Base-by-base conservation (phyloP, 2,113 vertebrate species). In the Kryptolebias marmoratus region DNA sequence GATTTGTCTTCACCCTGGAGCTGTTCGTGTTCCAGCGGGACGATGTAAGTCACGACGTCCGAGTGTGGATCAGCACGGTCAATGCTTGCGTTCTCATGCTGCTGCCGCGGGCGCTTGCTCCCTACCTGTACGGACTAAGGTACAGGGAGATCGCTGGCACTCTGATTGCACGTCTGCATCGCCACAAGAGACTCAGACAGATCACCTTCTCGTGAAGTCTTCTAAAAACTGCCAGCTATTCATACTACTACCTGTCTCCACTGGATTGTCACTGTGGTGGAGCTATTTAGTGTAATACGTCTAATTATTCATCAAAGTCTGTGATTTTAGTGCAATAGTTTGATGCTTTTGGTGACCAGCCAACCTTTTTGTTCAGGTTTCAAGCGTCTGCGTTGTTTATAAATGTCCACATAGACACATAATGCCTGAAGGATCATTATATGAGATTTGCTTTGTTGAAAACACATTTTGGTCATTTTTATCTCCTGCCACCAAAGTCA, bases 121-220 rank as follows among this genome's bases (percentile, higher is more conserved):
- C 95, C 1, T 93, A 91, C 39, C 64, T 96, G 60, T 96, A 95
- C 10, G 89, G 93, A 27, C 85, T 96, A 42, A 84, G 93, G 66
- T 95, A 95, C 85, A 84, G 90, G 7, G 93, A 95, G 73, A 77
- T 96, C 69, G 86, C 90, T 18, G 72, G 91, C 1, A 84, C 81
- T 0, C 28, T 95, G 4, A 78, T 81, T 78, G 68, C 88, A 42
- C 81, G 88, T 54, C 74, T 94, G 71, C 81, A 79, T 42, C 58
- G 84, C 1, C 81, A 83, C 56, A 84, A 64, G 22, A 64, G 71
- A 42, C 82, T 84, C 1, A 77, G 62, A 31, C 83, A 81, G 60
- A 49, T 27, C 36, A 65, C 70, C 1, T 54, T 32, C 27, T 61
- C 69, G n/a, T 83, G 54, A 81, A 71, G 57, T 22, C 66, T 68